phyloP scores from a whole-genome alignment of 1,140 invertebrate genomes.

The Druon quercuslanigerum region DNA sequence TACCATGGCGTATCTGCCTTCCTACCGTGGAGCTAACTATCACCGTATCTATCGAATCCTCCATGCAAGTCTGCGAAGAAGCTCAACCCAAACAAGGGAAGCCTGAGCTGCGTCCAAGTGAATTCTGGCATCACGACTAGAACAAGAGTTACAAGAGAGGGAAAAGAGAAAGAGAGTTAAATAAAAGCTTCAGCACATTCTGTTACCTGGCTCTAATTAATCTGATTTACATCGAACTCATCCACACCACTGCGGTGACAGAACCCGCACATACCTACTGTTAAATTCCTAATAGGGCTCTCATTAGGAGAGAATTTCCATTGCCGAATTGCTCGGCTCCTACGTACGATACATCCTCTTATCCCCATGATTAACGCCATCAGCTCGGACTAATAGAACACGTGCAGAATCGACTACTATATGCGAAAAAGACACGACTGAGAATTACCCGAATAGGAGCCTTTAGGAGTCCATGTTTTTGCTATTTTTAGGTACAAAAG shows the following conservation, averaged over 20 bases:
- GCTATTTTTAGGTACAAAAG: not conserved
- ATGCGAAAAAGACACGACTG: not conserved
- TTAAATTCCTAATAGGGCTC: slow-evolving; percentile 60
- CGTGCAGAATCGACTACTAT: slow-evolving; percentile 32
- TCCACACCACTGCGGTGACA: slow-evolving; percentile 50
- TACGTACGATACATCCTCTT: slow-evolving; percentile 34
- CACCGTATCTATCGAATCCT: slow-evolving; percentile 54
- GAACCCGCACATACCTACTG: slow-evolving; percentile 50
- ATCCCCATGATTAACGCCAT: slow-evolving; percentile 49
- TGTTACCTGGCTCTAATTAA: slow-evolving; percentile 57
- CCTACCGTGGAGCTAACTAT: slow-evolving; percentile 31
- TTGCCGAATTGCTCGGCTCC: slow-evolving; percentile 57
- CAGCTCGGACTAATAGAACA: slow-evolving; percentile 58
- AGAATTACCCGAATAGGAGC: not conserved
- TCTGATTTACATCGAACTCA: slow-evolving; percentile 59
- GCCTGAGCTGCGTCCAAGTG: slow-evolving; percentile 51
- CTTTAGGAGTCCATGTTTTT: too few species aligned
- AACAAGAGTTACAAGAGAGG: slow-evolving; percentile 31
- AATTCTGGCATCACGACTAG: slow-evolving; percentile 47
- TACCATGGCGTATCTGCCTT: slow-evolving; percentile 34
- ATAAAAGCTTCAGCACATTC: slow-evolving; percentile 47
- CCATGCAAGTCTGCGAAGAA: slow-evolving; percentile 45
- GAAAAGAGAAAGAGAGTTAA: slow-evolving; percentile 47
- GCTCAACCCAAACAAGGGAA: slow-evolving; percentile 48
- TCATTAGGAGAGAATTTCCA: slow-evolving; percentile 59